Evolutionary conservation across 1,140 invertebrate genomes (phyloP).

Genomic region (Drosophila dunni): DNA sequence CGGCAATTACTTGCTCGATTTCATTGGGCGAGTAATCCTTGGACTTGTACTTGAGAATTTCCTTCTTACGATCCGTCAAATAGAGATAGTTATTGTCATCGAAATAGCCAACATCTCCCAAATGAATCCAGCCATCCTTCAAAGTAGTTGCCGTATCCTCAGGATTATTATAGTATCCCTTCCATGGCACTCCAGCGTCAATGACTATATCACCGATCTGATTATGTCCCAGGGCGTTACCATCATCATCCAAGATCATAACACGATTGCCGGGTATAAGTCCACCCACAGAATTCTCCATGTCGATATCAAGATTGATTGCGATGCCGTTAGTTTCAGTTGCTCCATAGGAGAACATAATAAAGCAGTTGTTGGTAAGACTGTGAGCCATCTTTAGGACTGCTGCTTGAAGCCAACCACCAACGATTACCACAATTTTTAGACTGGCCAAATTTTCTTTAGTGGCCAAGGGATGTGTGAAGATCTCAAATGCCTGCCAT

Average conservation of each 20-base stretch:
- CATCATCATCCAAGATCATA: slow-evolving; percentile 80
- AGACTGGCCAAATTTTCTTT: slow-evolving; percentile 41
- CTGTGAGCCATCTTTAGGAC: slow-evolving; percentile 43
- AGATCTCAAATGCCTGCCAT: slow-evolving; percentile 66
- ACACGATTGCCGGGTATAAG: slow-evolving; percentile 45
- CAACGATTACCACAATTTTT: slow-evolving; percentile 33
- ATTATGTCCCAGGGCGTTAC: slow-evolving; percentile 47
- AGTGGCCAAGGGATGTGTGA: slow-evolving; percentile 47
- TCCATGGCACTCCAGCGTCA: slow-evolving; percentile 53
- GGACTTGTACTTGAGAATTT: slow-evolving; percentile 85
- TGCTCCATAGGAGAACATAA: slow-evolving; percentile 64
- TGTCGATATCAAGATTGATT: slow-evolving; percentile 33
- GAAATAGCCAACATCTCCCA: slow-evolving; percentile 88
- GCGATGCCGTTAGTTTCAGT: slow-evolving; percentile 57
- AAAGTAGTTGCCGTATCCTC: slow-evolving; percentile 55
- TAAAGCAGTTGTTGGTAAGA: slow-evolving; percentile 24
- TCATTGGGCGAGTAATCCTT: slow-evolving; percentile 79
- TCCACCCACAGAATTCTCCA: slow-evolving; percentile 55
- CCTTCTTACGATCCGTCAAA: slow-evolving; percentile 88
- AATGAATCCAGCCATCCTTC: slow-evolving; percentile 86
- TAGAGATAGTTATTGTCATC: slow-evolving; percentile 86
- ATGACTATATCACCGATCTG: slow-evolving; percentile 69
- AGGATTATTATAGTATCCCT: slow-evolving; percentile 63
- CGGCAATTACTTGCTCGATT: slow-evolving; percentile 68
- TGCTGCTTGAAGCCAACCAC: slow-evolving; percentile 46